Base-by-base conservation (phyloP, 2,113 vertebrate species). In the Ailurus styani region DNA sequence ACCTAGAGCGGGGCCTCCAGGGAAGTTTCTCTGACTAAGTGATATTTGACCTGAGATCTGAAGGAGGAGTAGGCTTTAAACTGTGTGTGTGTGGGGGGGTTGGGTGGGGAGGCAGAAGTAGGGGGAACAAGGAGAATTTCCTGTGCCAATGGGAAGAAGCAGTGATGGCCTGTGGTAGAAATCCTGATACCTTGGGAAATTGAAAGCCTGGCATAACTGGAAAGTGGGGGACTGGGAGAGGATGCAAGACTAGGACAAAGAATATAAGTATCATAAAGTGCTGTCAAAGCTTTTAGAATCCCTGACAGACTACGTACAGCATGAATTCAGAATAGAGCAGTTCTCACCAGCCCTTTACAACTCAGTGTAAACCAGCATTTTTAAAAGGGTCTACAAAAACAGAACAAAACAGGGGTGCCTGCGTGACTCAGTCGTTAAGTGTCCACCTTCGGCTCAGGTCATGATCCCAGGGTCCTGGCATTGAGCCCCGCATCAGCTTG, bases 301-400 rank as follows among this genome's bases (percentile, higher is more conserved):
- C 10, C 14, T 4, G 1, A 52, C 91, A 87, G 60, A 40, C 13
- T 50, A 64, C 6, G 40, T 34, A n/a, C 23, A 60, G n/a, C 20
- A 10, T 87, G 82, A 89, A 68, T 94, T 88, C 47, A 77, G 60
- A 95, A 2, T 55, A 73, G 78, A 91, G 64, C 55, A 62, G 52
- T 55, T 60, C 7, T 95, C 21, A 68, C 7, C 37, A 79, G 89
- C 42, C 31, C 13, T 2, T 96, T 96, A 73, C 64, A 93, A 42
- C 82, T 90, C 64, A 47, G 21, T 87, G n/a, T 84, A 72, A 97
- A 91, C 6, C 52, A 79, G 40, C 27, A 54, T 47, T 87, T 97
- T 95, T 85, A 90, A 95, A 97, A 95, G 85, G 40, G 83, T 54
- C 47, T 18, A 70, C 37, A 82, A 85, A 93, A 92, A 62, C 27